phyloP scores from a whole-genome alignment of 2,797 vertebrate genomes.

The Pantherophis vulpinus region DNA sequence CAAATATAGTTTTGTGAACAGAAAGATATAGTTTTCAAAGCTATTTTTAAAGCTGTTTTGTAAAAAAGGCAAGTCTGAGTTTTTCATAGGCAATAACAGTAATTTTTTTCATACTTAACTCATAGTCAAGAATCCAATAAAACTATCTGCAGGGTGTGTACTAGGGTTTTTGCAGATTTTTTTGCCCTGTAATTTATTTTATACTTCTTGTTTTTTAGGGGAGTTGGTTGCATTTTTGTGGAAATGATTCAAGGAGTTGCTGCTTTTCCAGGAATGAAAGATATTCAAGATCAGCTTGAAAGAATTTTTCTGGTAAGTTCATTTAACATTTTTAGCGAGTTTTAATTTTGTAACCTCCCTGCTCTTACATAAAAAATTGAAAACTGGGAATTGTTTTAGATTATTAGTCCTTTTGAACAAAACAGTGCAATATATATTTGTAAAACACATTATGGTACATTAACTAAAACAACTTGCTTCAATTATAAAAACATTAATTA shows the following conservation, averaged over 20 bases:
- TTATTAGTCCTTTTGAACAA: slow-evolving; percentile 41
- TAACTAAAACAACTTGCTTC: slow-evolving; percentile 53
- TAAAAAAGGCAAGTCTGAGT: not conserved
- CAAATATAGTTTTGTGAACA: not conserved
- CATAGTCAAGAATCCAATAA: not conserved
- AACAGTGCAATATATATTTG: slow-evolving; percentile 32
- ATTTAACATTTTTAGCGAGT: not conserved
- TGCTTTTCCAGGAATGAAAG: slow-evolving; percentile 98
- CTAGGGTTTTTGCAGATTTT: not conserved
- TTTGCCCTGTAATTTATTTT: slow-evolving; percentile 13
- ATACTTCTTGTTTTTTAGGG: slow-evolving; percentile 73
- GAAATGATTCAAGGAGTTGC: slow-evolving; percentile 98
- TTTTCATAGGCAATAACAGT: not conserved
- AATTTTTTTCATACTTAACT: not conserved
- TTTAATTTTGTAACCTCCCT: not conserved
- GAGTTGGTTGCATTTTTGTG: slow-evolving; percentile 96
- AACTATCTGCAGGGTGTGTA: not conserved
- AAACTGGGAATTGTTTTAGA: slow-evolving; percentile 26
- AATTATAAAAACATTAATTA: slow-evolving; percentile 14
- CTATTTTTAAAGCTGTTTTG: not conserved
- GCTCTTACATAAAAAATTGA: not conserved
- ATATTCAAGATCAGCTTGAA: slow-evolving; percentile 97
- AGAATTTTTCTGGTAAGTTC: slow-evolving; percentile 94
- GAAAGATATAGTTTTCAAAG: not conserved
- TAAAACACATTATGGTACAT: slow-evolving; percentile 21